Evolutionary conservation across 2,113 vertebrate species (phyloP), one percentile per base, ranked within the genome.

Genomic region (Tinamus guttatus): DNA sequence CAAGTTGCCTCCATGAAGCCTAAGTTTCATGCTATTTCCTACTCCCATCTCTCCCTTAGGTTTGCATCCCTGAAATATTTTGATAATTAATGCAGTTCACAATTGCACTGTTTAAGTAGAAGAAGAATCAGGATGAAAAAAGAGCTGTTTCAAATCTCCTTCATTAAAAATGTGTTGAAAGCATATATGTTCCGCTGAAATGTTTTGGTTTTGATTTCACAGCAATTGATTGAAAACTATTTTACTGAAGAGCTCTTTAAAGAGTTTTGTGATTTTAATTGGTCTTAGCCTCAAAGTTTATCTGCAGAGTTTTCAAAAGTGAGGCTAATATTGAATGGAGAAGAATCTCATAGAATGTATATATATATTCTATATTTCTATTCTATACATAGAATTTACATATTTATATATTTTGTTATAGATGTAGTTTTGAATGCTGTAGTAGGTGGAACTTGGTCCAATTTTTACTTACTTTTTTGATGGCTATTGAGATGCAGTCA

Each of bases 401-500:
- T 40, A 40, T 40, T 40, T 40, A 40, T 40, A 40, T 40, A 40
- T 40, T 40, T 40, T 40, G 22, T 24, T 40, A 16, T 6, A 60
- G 36, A 56, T 30, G 11, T 74, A 62, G 32, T 5, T 86, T 58
- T 13, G 18, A 40, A 40, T 40, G 40, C 40, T 40, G 40, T 40
- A 11, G 68, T 0, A 0, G 58, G 3, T 54, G 4, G 6, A 71
- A 34, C 20, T 71, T 11, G 11, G 27, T 77, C 17, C 41, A 11
- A 38, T 52, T 90, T 94, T 80, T 60, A 62, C 13, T 68, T 74
- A 4, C 7, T 90, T 86, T 51, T 90, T 36, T 49, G 6, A 16
- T 81, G 27, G 12, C 13, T 83, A 32, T 65, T 47, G 40, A 58
- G n/a, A 51, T 41, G 43, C 7, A 74, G 5, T 32, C 79, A 13